These are phyloP conservation scores for Kobus ellipsiprymnus DNA, from an alignment of 2,113 vertebrate species.

Conservation along the genomic window DNA sequence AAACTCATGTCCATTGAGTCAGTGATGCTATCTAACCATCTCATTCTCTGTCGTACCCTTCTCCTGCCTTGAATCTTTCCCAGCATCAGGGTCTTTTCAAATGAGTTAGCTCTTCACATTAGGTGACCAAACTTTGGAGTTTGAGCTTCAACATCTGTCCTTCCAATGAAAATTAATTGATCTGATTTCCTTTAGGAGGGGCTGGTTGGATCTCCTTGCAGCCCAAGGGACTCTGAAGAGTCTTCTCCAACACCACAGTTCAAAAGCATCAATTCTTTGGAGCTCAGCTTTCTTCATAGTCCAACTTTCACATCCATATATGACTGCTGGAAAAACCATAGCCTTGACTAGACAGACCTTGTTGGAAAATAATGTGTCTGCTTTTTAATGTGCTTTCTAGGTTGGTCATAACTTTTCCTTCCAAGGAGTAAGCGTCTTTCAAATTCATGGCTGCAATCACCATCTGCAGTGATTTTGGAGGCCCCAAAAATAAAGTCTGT, in stretches of 20 bases:
- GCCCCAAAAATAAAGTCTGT: accelerated
- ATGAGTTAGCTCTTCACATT: not conserved
- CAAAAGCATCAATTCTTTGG: not conserved
- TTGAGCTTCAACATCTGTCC: not conserved
- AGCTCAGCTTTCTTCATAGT: not conserved
- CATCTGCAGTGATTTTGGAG: not conserved
- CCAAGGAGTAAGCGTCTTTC: not conserved
- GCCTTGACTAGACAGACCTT: not conserved
- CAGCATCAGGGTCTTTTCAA: not conserved
- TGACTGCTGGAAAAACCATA: not conserved
- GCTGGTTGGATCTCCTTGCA: not conserved
- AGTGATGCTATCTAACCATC: not conserved
- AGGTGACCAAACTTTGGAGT: not conserved
- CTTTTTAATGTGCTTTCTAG: not conserved
- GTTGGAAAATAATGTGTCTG: not conserved
- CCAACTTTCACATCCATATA: not conserved
- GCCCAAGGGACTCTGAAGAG: not conserved
- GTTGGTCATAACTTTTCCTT: not conserved
- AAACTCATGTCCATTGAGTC: not conserved
- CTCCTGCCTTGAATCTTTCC: not conserved
- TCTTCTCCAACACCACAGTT: not conserved
- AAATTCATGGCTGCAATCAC: not conserved
- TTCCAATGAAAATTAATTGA: not conserved
- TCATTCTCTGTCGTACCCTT: not conserved
- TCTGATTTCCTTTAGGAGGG: not conserved